Conservation (phyloP, 2,888 invertebrate genomes). For the Vesta saturnalis region DNA sequence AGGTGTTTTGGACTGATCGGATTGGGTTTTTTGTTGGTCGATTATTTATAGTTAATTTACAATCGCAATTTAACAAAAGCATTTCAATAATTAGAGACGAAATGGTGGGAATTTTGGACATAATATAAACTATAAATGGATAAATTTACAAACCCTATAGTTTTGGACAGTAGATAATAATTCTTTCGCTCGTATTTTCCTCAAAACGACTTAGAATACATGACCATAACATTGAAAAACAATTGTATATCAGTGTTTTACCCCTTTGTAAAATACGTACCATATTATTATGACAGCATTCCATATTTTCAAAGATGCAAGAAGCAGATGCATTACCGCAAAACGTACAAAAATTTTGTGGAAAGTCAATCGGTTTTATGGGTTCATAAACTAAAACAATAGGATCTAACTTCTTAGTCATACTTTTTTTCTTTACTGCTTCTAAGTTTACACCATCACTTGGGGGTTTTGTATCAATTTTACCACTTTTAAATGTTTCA, state of each 20-base stretch:
- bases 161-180: background rate
- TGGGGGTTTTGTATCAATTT: background rate
- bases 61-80: too few species aligned
- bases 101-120: too few species aligned
- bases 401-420: slow-evolving; percentile 20
- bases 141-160: background rate
- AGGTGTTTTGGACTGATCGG: too few species aligned
- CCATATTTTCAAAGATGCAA: background rate
- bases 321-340: background rate
- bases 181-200: background rate
- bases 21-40: too few species aligned
- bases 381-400: slow-evolving; percentile 33
- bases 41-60: too few species aligned
- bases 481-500: background rate
- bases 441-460: background rate
- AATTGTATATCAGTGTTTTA: background rate
- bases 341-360: background rate
- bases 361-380: slow-evolving; percentile 13
- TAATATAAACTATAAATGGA: too few species aligned
- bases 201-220: background rate
- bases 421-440: background rate
- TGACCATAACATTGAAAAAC: background rate
- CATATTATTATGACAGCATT: background rate
- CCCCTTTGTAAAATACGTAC: background rate
- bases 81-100: too few species aligned